Base-by-base conservation (phyloP, 2,113 vertebrate genomes). In the Astur gentilis region DNA sequence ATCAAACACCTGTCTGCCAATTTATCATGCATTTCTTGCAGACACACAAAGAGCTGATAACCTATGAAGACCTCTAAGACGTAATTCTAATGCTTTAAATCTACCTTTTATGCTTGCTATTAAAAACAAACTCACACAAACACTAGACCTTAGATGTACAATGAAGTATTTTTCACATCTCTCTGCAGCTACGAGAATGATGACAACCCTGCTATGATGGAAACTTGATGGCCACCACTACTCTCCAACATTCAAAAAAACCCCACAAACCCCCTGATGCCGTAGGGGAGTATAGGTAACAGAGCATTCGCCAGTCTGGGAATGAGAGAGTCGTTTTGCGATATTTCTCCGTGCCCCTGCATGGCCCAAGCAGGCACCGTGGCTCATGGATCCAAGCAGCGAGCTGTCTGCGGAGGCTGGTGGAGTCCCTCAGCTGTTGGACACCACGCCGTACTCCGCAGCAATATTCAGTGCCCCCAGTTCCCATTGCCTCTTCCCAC, bases 1-100 rank as follows among this genome's bases (percentile, higher is more conserved):
- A 91, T 83, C 87, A 91, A 93, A 95, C 60, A 95, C 67, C 50
- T 96, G 81, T 70, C 87, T 94, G n/a, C 42, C 83, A 70, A 92
- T 91, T 77, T 77, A 85, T 76, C 54, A 72, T 27, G 42, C 58
- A 73, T 64, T 89, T 80, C 83, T 83, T 75, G 38, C 34, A 60
- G 69, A 69, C 34, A 71, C 31, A 71, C 31, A 66, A 86, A 77
- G 20, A 94, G 26, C 58, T 75, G 49, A 58, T 73, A 90, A 93
- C 23, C 26, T 36, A 26, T 16, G 36, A 93, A 69, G 72, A 79
- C 38, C 52, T 83, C 78, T 62, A 75, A 91, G 75, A 11, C 17
- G 58, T 8, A 7, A 64, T 32, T 64, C n/a, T 70, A 67, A 32
- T 22, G 25, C 52, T 89, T 93, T 81, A 65, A 71, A 85, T 89